These are phyloP conservation scores for Argyrosomus regius DNA, from an alignment of 2,797 vertebrate genomes.

Conservation along the genomic window DNA sequence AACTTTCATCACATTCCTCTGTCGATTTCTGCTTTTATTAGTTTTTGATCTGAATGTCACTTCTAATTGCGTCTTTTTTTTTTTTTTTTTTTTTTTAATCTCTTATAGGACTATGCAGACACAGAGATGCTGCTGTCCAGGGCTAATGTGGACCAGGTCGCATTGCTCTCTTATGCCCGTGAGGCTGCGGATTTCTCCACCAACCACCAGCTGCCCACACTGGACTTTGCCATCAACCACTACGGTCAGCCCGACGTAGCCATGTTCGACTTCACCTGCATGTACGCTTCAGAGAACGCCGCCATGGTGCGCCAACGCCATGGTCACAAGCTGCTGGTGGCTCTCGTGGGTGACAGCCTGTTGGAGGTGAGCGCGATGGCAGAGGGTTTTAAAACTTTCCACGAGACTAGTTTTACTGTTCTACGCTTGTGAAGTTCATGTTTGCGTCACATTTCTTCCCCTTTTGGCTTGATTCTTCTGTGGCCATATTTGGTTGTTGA, in stretches of 20 bases:
- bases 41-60: accelerated
- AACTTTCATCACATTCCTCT: not conserved
- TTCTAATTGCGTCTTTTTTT: not conserved
- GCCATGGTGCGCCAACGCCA: constrained; percentile 94
- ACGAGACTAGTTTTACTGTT: not conserved
- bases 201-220: constrained; percentile 93
- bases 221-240: constrained; percentile 99
- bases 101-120: constrained; percentile 92
- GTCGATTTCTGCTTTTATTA: accelerated
- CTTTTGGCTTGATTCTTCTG: not conserved
- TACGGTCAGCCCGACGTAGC: constrained; percentile 98
- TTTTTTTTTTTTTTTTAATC: not conserved
- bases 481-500: constrained; percentile 65
- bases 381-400: not conserved
- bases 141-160: constrained; percentile 96
- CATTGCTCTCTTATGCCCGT: constrained; percentile 93
- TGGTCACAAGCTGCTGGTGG: constrained; percentile 92
- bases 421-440: not conserved
- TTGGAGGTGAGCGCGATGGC: constrained; percentile 89
- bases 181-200: constrained; percentile 98
- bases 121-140: constrained; percentile 95
- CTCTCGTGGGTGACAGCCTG: constrained; percentile 96
- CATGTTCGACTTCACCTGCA: constrained; percentile 99
- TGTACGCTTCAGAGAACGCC: constrained; percentile 98
- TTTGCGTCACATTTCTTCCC: not conserved